Evolutionary conservation across 1,140 invertebrate genomes (phyloP).

Genomic region (Wiebesia pumilae): DNA sequence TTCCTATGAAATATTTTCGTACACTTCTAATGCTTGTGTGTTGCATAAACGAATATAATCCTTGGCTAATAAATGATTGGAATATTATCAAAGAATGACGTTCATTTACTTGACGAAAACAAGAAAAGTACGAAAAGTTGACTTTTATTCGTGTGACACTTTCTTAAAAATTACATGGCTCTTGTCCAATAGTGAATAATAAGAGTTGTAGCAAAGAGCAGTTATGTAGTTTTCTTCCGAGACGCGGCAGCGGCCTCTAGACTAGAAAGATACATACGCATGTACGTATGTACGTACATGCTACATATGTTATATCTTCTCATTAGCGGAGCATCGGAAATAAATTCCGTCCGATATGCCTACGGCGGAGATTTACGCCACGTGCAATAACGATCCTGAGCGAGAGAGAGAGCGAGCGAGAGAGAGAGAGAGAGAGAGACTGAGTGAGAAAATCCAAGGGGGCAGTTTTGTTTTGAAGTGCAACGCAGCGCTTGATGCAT

Average conservation of each 20-base stretch:
- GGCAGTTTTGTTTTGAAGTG: conserved; percentile 29
- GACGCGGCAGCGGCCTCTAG: conserved; percentile 22
- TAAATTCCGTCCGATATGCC: conserved; percentile 41
- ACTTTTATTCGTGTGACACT: not conserved
- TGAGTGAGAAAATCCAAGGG: not conserved
- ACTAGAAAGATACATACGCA: conserved; percentile 21
- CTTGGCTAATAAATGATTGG: not conserved
- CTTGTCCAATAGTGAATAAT: conserved; percentile 42
- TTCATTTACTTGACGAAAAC: not conserved
- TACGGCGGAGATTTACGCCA: conserved; percentile 38
- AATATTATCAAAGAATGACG: not conserved
- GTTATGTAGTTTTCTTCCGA: conserved; percentile 16
- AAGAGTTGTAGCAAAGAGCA: conserved; percentile 14
- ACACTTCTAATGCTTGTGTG: too few relatives aligned
- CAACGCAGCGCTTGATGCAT: conserved; percentile 19
- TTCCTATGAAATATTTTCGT: too few relatives aligned
- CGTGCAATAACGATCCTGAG: conserved; percentile 12
- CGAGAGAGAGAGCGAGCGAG: not conserved
- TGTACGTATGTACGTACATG: conserved; percentile 26
- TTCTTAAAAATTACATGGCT: conserved; percentile 19
- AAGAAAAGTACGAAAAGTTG: not conserved
- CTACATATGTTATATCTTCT: conserved; percentile 42
- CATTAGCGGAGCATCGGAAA: conserved; percentile 46
- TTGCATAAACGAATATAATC: not conserved
- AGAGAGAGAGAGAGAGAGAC: not conserved